Percentiles rank a stretch among this genome's conserved stretches.
These are phyloP conservation scores for Dryobota labecula DNA, from an alignment of 2,888 invertebrate genomes.

Conservation along the genomic window DNA sequence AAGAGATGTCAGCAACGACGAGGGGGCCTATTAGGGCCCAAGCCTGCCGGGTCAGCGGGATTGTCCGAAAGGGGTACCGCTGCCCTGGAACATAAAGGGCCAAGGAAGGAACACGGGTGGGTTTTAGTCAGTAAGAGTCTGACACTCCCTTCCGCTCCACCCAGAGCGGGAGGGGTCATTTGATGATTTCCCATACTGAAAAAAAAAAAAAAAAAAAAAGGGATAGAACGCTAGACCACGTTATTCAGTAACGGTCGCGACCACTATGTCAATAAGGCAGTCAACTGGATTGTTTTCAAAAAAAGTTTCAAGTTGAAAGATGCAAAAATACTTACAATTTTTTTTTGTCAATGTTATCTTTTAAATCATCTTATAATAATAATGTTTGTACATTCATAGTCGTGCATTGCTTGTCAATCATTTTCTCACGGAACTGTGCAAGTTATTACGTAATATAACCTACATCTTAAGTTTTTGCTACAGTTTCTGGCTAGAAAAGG, in stretches of 20 bases:
- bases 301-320: background rate
- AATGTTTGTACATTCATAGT: background rate
- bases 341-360: background rate
- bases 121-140: no score
- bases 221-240: fast-evolving
- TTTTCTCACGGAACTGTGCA: conserved; percentile 7
- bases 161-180: no score
- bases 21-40: no score
- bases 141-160: no score
- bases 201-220: no score
- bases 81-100: no score
- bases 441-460: background rate
- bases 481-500: conserved; percentile 1
- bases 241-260: background rate
- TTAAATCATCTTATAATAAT: background rate
- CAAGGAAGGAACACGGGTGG: no score
- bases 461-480: conserved; percentile 28
- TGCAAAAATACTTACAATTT: background rate
- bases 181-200: no score
- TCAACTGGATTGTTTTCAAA: background rate
- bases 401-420: conserved; percentile 10
- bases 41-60: no score
- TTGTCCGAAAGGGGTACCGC: no score
- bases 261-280: background rate
- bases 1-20: no score